phyloP scores from a whole-genome alignment of 2,797 vertebrate genomes.

The Sparus aurata region DNA sequence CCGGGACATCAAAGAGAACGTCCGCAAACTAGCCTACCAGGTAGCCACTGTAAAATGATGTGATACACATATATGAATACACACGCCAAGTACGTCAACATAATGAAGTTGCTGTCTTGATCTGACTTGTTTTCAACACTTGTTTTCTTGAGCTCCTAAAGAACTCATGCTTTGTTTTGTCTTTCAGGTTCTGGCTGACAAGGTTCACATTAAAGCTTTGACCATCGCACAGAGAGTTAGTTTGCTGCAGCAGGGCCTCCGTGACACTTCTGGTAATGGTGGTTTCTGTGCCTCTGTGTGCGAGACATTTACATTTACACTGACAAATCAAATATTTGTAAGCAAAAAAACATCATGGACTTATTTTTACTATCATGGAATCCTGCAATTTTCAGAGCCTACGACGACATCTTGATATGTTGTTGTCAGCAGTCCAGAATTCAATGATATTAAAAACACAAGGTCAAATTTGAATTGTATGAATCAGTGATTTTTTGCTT shows the following conservation, averaged over 20 bases:
- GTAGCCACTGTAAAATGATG: conserved; percentile 72
- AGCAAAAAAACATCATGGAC: not conserved
- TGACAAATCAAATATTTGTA: not conserved
- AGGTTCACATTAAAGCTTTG: conserved; percentile 93
- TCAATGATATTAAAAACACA: not conserved
- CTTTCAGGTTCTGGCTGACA: conserved; percentile 93
- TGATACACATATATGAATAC: not conserved
- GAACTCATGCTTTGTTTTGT: conserved; percentile 19
- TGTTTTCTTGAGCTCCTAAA: not conserved
- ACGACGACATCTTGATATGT: not conserved
- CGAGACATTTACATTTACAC: not conserved
- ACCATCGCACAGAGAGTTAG: conserved; percentile 96
- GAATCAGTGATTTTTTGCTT: not conserved
- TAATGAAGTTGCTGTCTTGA: not conserved
- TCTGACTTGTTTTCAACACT: not conserved
- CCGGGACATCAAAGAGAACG: conserved; percentile 92
- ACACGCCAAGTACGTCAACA: too few relatives aligned
- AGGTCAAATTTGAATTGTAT: not conserved
- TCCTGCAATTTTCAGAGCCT: not conserved
- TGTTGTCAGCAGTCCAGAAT: not conserved
- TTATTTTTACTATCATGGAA: too few relatives aligned
- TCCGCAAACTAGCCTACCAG: conserved; percentile 95
- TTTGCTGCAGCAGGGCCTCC: conserved; percentile 93
- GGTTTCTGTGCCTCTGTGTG: not conserved
- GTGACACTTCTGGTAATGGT: conserved; percentile 91